Conservation (phyloP, 2,797 vertebrate species). For the Megaceryle alcyon region DNA sequence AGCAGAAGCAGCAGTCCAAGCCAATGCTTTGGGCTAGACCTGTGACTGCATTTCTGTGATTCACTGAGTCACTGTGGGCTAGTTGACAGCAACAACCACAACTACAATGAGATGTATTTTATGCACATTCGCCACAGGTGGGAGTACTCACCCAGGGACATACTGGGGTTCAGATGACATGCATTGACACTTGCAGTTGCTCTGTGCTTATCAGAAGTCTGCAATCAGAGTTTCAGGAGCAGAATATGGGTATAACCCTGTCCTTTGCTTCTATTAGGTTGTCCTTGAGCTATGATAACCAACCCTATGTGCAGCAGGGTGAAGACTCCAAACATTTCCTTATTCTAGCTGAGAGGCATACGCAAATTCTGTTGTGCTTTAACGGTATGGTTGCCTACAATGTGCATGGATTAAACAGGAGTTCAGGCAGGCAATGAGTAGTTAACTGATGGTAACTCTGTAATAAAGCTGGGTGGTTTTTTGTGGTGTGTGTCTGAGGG, state of each 20-base stretch:
- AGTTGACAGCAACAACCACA: not conserved
- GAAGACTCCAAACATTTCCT: not conserved
- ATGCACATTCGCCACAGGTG: rapidly evolving
- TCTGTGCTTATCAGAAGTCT: not conserved
- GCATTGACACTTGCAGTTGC: not conserved
- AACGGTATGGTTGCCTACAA: not conserved
- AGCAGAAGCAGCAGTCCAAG: not conserved
- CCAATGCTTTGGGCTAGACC: not conserved
- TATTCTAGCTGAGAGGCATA: not conserved
- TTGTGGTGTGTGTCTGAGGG: not conserved
- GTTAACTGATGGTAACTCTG: not conserved
- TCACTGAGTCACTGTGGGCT: not conserved
- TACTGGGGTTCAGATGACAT: not conserved
- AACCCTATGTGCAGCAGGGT: not conserved
- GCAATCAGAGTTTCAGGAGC: not conserved
- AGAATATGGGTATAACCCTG: not conserved
- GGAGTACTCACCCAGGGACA: rapidly evolving
- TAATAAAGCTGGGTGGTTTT: not conserved
- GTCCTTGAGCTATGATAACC: not conserved
- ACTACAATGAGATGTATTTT: not conserved
- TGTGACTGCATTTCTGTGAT: not conserved
- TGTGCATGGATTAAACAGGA: not conserved
- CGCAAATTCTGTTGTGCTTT: not conserved
- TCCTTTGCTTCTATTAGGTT: not conserved
- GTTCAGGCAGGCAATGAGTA: not conserved